Base-by-base conservation (phyloP, 1,140 invertebrate species). In the Leptinotarsa texana region DNA sequence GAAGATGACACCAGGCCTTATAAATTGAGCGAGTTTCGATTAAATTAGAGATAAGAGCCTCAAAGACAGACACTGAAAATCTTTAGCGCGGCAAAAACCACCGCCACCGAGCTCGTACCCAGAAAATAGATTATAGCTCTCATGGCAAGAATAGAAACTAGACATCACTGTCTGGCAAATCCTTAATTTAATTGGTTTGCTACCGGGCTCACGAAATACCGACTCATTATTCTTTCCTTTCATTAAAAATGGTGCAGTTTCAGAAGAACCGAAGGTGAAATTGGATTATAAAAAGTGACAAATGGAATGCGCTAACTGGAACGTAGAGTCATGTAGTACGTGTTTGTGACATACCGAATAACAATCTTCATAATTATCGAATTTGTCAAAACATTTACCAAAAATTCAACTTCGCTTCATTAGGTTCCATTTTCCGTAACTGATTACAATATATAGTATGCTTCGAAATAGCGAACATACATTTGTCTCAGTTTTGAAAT, bases 221-320 rank as follows among this genome's bases (percentile, higher is more conserved):
- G 33, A 8, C 51, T 17, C n/a, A 57, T 57, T 3, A 57, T 57
- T 57, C 51, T 57, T 57, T 57, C n/a, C 51, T 57, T 18, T 57
- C 51, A 57, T 57, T n/a, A 57, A 5, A 21, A 57, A 57, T 15
- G 51, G 15, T 57, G 15, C 15, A n/a, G 6, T 18, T 17, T 18
- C 51, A 1, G n/a, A 57, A 8, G 51, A 15, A 18, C 15, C 15
- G 17, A 57, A 57, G 51, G 51, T 57, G 51, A 57, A 57, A 57
- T 57, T 57, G n/a, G 15, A 57, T 57, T 57, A 18, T 57, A 57
- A 57, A 57, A 57, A n/a, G 17, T 57, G 51, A 57, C 51, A 57
- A 18, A 57, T 57, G 51, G n/a, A 57, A 57, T n/a, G 51, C 17
- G 17, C 0, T 17, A 57, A 8, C 15, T 57, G 4, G 51, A 42